Percentiles rank a stretch among this genome's conserved stretches.
Evolutionary conservation across 2,888 invertebrate genomes (phyloP).

Genomic region (Hecatera dysodea): DNA sequence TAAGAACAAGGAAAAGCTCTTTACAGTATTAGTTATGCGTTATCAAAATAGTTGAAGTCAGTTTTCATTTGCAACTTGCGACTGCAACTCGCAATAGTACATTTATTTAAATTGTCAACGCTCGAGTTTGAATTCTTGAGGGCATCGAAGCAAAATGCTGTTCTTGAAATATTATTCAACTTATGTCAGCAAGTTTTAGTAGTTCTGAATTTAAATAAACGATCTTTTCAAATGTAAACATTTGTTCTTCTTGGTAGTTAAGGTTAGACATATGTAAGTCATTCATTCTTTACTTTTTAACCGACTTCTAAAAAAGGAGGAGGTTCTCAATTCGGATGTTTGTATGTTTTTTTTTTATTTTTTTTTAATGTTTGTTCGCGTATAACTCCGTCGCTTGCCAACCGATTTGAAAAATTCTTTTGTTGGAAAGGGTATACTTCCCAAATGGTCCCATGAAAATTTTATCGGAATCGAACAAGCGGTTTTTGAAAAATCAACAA

Average conservation of each 20-base stretch:
- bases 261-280: too few species aligned
- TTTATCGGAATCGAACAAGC: too few species aligned
- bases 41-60: slow-evolving; percentile 57
- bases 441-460: too few species aligned
- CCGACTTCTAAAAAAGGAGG: too few species aligned
- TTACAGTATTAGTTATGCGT: slow-evolving; percentile 50
- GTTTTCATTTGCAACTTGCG: slow-evolving; percentile 60
- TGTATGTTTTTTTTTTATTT: too few species aligned
- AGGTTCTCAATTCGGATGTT: too few species aligned
- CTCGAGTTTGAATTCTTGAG: slow-evolving; percentile 22
- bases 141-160: slow-evolving; percentile 11
- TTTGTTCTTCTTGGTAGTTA: not conserved
- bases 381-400: too few species aligned
- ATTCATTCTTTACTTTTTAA: too few species aligned
- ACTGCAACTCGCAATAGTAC: slow-evolving; percentile 21
- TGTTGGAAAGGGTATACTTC: too few species aligned
- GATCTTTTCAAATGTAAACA: not conserved
- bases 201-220: slow-evolving; percentile 1
- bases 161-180: slow-evolving; percentile 17
- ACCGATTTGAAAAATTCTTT: too few species aligned
- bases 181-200: not conserved
- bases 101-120: slow-evolving; percentile 48
- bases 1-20: slow-evolving; percentile 52
- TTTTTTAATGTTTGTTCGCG: too few species aligned
- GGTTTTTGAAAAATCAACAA: too few species aligned